Base-by-base conservation (phyloP, 1,140 invertebrate genomes). In the Bursaphelenchus mucronatus region DNA sequence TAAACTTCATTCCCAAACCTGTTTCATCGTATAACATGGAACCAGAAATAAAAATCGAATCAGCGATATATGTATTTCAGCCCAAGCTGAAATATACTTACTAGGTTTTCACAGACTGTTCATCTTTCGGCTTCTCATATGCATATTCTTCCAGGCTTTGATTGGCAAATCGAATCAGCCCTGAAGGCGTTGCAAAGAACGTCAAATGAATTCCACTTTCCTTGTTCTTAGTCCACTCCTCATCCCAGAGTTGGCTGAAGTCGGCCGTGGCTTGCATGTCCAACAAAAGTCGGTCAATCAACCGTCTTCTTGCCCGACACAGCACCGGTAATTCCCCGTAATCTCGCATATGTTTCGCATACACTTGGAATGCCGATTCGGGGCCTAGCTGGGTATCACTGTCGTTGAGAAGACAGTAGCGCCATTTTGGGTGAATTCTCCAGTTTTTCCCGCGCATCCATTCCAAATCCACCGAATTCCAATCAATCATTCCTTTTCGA, bases 321-420 rank as follows among this genome's bases (percentile, higher is more conserved):
- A 81, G 49, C 40, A 54, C 64, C 11, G 78, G 78, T 19, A 80
- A 57, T 56, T 70, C 63, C 15, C 71, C 74, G 6, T 15, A 45
- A 39, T 57, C 62, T 5, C 58, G 57, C 78, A 80, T 80, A 61
- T 80, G 74, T 57, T 70, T 74, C 9, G 70, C 77, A 61, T 80
- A 80, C 17, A 62, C 61, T 11, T 51, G 56, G 47, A 80, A 81
- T 15, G 79, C 78, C 39, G 68, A 68, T 67, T 80, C 78, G 43
- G 75, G 61, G 11, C 55, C 70, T 1, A 77, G 46, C 17, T 71
- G 51, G 9, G 71, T 71, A 46, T 81, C 79, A 43, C 75, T 78
- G 54, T 80, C 78, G 58, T 80, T 80, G 41, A 80, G 63, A 53
- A 81, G 56, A 63, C 78, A 80, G 62, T 80, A 80, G 41, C 79